Evolutionary conservation across 1,140 invertebrate species (phyloP), one percentile per base, ranked within the genome.

Genomic region (Calliphora vicina): DNA sequence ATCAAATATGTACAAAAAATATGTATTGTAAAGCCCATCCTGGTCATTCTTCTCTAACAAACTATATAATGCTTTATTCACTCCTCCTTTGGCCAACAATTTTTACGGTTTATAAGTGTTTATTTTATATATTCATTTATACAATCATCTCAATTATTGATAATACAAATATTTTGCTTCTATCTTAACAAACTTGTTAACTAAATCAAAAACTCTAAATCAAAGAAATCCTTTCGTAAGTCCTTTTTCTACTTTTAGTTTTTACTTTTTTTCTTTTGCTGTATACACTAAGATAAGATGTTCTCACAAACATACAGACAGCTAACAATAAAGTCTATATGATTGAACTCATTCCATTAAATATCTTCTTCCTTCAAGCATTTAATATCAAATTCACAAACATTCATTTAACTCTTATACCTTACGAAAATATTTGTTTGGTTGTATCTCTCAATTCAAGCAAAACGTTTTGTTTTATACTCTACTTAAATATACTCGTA

Each of bases 131-230:
- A 67, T 67, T 67, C n/a, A 67, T 67, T 67, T 67, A 23, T 67
- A 67, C 61, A 67, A 67, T 67, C 61, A 67, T 67, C 61, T 67
- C 20, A 67, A 67, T 67, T 25, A 67, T 67, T 25, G 61, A 67
- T 67, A 67, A 67, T 12, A 67, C 61, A 67, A 67, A 67, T 67
- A 23, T 25, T 67, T 67, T 67, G 9, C 61, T 23, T 67, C 10
- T 23, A 23, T 6, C 61, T 23, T 67, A 67, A 67, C 61, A 23
- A 67, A 67, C n/a, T 67, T 23, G 61, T 23, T 67, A 67, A 23
- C 5, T 25, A 67, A 67, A 67, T 67, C n/a, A 67, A 67, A 67
- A 67, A 12, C 61, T 67, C 23, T 67, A 67, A 67, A 67, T 25
- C 61, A 67, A 67, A 67, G 61, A 67, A 67, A 67, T 67, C 61